Evolutionary conservation across 2,888 invertebrate genomes (phyloP), one percentile per base, ranked within the genome.

Genomic region (Oscheius myriophilus): DNA sequence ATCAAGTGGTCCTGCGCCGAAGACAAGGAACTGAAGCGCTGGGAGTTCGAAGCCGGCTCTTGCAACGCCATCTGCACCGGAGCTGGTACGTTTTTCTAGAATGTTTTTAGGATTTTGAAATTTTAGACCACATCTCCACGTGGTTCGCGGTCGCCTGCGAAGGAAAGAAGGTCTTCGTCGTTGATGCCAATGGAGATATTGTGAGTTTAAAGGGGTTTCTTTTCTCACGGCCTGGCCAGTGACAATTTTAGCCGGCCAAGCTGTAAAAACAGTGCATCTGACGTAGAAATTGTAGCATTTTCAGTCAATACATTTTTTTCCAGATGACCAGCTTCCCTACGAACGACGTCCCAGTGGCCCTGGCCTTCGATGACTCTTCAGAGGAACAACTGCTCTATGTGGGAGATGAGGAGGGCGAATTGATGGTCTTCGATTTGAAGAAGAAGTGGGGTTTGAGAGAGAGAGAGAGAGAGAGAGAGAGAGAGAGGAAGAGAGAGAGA

Each of bases 1-100:
- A 53, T 54, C 25, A 57, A 61, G 21, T 81, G 81, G 80, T 70
- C 62, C 39, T 76, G 76, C 62, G 64, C 68, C 16, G 55, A 23
- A 3, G 64, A 59, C 1, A 61, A 67, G n/a, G 55, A 21, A 0
- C 18, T 69, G 3, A 43, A 68, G 21, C 67, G 51, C 23, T 71
- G 67, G 68, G 70, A 75, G 2, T 63, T 81, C 3, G 67, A 72
- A 25, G 21, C 62, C 14, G 82, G 83, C 25, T 63, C 46, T 25
- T 71, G 84, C 39, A 69, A 73, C 23, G 73, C 72, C 21, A 21
- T 80, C 21, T 54, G 67, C 12, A 33, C 71, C 6, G 59, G 70
- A 0, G 54, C 21, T 0, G 65, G 59, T 57, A 57, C 39, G 6
- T 41, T 33, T n/a, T n/a, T n/a, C n/a, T n/a, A n/a, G n/a, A n/a